phyloP scores from a whole-genome alignment of 1,140 invertebrate species.

The Calliopsis andreniformis region DNA sequence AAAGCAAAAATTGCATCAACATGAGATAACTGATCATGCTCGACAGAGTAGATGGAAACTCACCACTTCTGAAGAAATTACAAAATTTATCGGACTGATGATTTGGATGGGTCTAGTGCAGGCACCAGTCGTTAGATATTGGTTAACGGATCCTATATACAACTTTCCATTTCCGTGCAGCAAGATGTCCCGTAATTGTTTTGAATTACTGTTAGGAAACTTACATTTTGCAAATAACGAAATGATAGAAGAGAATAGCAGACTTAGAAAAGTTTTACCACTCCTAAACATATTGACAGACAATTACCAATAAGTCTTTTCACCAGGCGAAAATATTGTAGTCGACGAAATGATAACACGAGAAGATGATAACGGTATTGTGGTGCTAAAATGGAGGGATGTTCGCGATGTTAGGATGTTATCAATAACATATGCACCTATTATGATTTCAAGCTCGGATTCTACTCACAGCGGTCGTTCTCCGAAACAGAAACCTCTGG shows the following conservation, averaged over 20 bases:
- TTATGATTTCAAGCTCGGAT: too few relatives aligned
- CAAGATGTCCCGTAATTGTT: conserved; percentile 49
- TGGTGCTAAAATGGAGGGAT: conserved; percentile 66
- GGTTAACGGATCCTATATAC: conserved; percentile 23
- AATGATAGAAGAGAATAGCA: neutral
- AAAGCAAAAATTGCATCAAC: too few relatives aligned
- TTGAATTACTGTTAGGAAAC: conserved; percentile 23
- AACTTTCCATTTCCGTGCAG: conserved; percentile 26
- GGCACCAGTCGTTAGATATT: conserved; percentile 10
- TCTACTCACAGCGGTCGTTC: too few relatives aligned
- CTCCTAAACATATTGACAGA: conserved; percentile 47
- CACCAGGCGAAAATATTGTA: conserved; percentile 69
- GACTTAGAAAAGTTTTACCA: conserved; percentile 28
- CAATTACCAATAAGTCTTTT: conserved; percentile 64
- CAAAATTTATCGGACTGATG: conserved; percentile 34
- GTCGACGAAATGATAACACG: conserved; percentile 70
- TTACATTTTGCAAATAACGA: conserved; percentile 48
- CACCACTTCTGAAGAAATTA: too few relatives aligned
- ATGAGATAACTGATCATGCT: too few relatives aligned
- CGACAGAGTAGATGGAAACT: too few relatives aligned
- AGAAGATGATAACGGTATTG: too few relatives aligned
- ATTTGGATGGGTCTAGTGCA: conserved; percentile 33
- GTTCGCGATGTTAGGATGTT: conserved; percentile 62
- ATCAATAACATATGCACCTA: conserved; percentile 53
- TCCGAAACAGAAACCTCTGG: conserved; percentile 3